Conservation (phyloP, 2,888 invertebrate genomes). For the Nezara viridula region DNA sequence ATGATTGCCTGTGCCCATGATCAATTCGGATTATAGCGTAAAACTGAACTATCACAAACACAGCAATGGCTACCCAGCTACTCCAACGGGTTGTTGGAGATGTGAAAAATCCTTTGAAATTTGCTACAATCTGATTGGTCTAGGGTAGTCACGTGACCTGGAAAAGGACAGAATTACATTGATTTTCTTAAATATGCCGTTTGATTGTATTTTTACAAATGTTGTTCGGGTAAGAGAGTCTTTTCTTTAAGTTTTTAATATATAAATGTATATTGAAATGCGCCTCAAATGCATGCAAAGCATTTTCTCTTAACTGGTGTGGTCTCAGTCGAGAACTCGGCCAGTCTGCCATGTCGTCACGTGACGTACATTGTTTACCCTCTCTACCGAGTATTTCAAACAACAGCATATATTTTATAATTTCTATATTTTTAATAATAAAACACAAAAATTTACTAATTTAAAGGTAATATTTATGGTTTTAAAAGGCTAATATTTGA, state of each 20-base stretch:
- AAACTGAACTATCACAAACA: slow-evolving; percentile 68
- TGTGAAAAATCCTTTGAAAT: slow-evolving; percentile 67
- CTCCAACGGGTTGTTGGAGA: slow-evolving; percentile 67
- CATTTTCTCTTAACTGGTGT: not conserved
- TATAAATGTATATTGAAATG: not conserved
- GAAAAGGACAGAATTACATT: slow-evolving; percentile 65
- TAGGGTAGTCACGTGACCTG: slow-evolving; percentile 67
- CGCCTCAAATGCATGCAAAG: not conserved
- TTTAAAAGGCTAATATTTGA: not conserved
- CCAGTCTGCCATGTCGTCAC: slow-evolving; percentile 17
- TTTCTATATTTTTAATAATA: not conserved
- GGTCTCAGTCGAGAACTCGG: not conserved
- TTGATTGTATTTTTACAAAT: not conserved
- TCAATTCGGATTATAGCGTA: slow-evolving; percentile 68
- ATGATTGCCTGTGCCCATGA: slow-evolving; percentile 72
- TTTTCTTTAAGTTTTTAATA: not conserved
- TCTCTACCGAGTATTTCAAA: not conserved
- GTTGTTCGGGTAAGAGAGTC: not conserved
- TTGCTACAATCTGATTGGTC: slow-evolving; percentile 67
- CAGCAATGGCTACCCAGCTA: slow-evolving; percentile 71
- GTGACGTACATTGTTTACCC: slow-evolving; percentile 2
- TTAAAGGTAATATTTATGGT: not conserved
- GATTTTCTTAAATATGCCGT: slow-evolving; percentile 64
- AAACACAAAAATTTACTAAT: not conserved
- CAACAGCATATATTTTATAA: not conserved